Evolutionary conservation across 2,797 vertebrate genomes (phyloP).

Genomic region (Neomorphus geoffroyi): DNA sequence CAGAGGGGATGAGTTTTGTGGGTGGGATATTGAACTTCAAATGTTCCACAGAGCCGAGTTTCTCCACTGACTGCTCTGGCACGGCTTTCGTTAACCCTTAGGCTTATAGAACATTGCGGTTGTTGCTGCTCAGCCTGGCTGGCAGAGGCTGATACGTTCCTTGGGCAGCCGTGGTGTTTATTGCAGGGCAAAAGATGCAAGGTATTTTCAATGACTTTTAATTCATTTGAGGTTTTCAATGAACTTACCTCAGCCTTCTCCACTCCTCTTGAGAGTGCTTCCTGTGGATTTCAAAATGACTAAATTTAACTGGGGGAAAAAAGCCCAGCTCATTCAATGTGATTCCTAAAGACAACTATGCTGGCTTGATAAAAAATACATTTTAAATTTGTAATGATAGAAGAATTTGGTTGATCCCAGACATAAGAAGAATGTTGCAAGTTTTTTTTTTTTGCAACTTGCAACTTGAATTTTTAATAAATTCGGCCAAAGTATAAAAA

Average conservation of each 20-base stretch:
- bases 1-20: neutral
- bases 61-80: neutral
- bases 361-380: neutral
- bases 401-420: neutral
- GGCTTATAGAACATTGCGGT: neutral
- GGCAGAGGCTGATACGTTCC: neutral
- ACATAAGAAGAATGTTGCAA: neutral
- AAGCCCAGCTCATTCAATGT: neutral
- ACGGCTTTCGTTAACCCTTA: neutral
- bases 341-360: constrained; percentile 16
- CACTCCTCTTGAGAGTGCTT: neutral
- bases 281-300: constrained; percentile 46
- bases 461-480: constrained; percentile 38
- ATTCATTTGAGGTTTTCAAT: constrained; percentile 53
- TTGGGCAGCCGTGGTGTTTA: neutral
- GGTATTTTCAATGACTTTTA: constrained; percentile 20
- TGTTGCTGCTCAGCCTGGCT: neutral
- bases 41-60: neutral
- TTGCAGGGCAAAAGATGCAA: neutral
- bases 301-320: neutral
- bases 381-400: neutral
- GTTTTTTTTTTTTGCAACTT: constrained; percentile 41
- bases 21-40: constrained; percentile 4
- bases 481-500: constrained; percentile 22
- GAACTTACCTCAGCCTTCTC: constrained; percentile 19